Conservation (phyloP, 1,140 invertebrate genomes). For the Cheumatopsyche charites region DNA sequence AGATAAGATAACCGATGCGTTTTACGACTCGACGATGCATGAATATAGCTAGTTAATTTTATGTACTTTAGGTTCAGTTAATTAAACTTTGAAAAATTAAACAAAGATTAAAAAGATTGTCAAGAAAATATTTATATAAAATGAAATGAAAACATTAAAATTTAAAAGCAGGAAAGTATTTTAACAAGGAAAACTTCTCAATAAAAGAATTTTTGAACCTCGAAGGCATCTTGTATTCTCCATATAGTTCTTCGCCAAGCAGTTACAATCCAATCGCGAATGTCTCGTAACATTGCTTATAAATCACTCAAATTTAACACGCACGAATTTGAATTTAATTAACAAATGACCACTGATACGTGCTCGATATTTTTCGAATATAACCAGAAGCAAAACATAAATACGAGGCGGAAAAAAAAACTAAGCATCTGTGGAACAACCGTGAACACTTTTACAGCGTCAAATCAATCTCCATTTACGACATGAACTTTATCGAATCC, state of each 20-base stretch:
- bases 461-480: background rate
- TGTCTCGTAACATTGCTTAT: background rate
- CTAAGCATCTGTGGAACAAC: background rate
- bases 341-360: background rate
- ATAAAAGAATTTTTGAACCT: conserved; percentile 7
- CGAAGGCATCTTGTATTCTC: conserved; percentile 1
- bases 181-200: too few relatives aligned
- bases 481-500: background rate
- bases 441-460: background rate
- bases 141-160: too few relatives aligned
- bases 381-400: background rate
- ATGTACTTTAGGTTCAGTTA: too few relatives aligned
- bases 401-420: background rate
- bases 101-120: too few relatives aligned
- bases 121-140: too few relatives aligned
- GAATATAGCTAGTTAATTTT: too few relatives aligned
- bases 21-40: too few relatives aligned
- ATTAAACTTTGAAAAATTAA: too few relatives aligned
- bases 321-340: background rate
- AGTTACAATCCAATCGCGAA: background rate
- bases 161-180: too few relatives aligned
- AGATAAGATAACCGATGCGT: too few relatives aligned
- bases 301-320: background rate
- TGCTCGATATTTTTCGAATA: background rate
- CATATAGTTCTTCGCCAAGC: conserved; percentile 11